These are phyloP conservation scores for Peromyscus nudipes DNA, from an alignment of 2,797 vertebrate species.

Conservation along the genomic window DNA sequence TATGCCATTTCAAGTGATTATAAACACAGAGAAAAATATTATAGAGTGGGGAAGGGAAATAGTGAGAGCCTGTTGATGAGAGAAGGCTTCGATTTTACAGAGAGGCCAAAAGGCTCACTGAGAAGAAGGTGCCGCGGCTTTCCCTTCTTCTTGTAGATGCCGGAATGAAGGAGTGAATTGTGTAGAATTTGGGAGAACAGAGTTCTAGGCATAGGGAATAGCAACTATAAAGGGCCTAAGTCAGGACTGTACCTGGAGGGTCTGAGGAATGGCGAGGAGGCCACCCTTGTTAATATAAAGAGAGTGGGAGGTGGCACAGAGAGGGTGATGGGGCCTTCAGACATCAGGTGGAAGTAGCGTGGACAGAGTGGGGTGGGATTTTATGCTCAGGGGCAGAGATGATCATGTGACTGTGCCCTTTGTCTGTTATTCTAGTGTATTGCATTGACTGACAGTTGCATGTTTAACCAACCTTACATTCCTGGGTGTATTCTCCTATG, in stretches of 20 bases:
- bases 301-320: neutral
- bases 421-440: neutral
- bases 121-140: neutral
- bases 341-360: neutral
- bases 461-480: conserved; percentile 56
- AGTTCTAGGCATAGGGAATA: neutral
- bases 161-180: neutral
- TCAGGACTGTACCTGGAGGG: neutral
- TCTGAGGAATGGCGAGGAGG: neutral
- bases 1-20: neutral
- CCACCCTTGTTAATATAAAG: neutral
- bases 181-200: neutral
- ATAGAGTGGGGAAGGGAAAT: neutral
- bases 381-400: neutral
- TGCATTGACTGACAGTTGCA: neutral
- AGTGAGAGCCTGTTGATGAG: neutral
- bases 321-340: neutral
- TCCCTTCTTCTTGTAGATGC: neutral
- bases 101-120: neutral
- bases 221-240: neutral
- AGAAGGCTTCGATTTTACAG: neutral
- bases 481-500: neutral
- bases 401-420: neutral
- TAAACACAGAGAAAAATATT: neutral
- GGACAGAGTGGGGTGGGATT: neutral